Percentiles rank a stretch among this genome's conserved stretches.
Conservation (phyloP, 1,140 invertebrate genomes). For the Atta texana region DNA sequence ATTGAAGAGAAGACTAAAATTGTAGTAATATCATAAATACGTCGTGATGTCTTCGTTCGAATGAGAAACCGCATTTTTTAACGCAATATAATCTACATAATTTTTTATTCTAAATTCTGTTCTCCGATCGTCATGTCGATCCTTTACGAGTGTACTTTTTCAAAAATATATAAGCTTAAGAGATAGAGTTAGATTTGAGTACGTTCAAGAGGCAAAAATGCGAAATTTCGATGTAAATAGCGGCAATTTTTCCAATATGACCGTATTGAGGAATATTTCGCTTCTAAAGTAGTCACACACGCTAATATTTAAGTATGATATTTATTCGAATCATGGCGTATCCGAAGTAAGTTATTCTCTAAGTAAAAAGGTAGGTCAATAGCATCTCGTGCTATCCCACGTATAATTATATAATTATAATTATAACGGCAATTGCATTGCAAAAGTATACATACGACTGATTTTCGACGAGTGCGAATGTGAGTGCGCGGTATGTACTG, state of each 20-base stretch:
- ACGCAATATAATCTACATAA: constrained; percentile 52
- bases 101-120: constrained; percentile 58
- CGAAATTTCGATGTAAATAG: constrained; percentile 64
- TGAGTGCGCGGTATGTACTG: constrained; percentile 48
- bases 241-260: constrained; percentile 64
- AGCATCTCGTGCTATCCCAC: constrained; percentile 52
- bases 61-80: constrained; percentile 58
- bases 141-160: constrained; percentile 57
- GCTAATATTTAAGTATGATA: constrained; percentile 65
- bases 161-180: constrained; percentile 65
- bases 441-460: constrained; percentile 63
- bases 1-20: constrained; percentile 35
- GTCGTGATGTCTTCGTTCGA: constrained; percentile 51
- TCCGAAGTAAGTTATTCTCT: constrained; percentile 63
- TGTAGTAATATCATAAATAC: background rate
- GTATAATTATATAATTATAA: constrained; percentile 50
- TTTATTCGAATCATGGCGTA: constrained; percentile 67
- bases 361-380: constrained; percentile 59
- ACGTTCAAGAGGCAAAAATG: constrained; percentile 44
- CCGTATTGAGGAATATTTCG: constrained; percentile 58
- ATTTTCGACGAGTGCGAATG: constrained; percentile 58
- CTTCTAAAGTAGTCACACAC: constrained; percentile 57
- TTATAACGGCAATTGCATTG: constrained; percentile 47
- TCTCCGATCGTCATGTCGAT: constrained; percentile 37
- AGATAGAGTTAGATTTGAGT: constrained; percentile 59